Conservation (phyloP, 2,888 invertebrate species). For the Eilema depressum region DNA sequence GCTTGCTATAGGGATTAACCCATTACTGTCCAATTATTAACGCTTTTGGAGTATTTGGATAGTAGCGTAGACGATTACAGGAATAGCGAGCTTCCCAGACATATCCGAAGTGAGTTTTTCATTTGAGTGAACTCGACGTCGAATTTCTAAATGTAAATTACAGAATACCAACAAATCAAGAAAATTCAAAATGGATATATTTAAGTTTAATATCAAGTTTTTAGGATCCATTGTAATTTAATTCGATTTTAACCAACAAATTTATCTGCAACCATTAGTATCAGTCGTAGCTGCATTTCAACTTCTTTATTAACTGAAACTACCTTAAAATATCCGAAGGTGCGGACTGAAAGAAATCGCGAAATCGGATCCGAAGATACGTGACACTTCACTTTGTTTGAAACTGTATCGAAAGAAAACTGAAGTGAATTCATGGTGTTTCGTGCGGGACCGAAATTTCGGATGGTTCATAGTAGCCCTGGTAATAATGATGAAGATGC, state of each 20-base stretch:
- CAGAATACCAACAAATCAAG: not conserved
- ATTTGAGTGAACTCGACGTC: not conserved
- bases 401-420: too few relatives aligned
- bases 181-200: not conserved
- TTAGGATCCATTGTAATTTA: not conserved
- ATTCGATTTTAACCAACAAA: not conserved
- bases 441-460: too few relatives aligned
- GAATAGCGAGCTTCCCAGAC: not conserved
- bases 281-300: not conserved
- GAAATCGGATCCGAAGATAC: too few relatives aligned
- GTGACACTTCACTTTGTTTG: too few relatives aligned
- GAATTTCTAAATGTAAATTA: not conserved
- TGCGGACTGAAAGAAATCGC: too few relatives aligned
- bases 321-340: too few relatives aligned
- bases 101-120: not conserved
- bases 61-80: not conserved
- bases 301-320: not conserved
- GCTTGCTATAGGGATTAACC: not conserved
- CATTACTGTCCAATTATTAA: too few relatives aligned
- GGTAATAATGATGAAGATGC: too few relatives aligned
- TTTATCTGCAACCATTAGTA: not conserved
- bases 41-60: not conserved
- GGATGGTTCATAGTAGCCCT: too few relatives aligned
- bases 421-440: too few relatives aligned
- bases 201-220: not conserved